These are phyloP conservation scores for Chromis chromis DNA, from an alignment of 2,797 vertebrate species.

Conservation along the genomic window DNA sequence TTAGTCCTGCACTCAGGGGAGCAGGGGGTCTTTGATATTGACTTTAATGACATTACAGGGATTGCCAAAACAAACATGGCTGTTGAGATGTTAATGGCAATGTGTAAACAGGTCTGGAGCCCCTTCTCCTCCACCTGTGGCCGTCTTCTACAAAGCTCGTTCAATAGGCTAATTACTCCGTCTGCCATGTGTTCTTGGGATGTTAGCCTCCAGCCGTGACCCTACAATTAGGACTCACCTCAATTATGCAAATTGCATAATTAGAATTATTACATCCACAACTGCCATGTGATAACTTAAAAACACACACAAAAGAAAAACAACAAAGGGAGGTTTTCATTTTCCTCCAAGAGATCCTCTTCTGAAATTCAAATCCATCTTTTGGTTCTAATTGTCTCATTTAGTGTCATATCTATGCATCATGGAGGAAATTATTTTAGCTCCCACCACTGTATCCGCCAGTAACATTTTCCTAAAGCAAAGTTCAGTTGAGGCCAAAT, in stretches of 20 bases:
- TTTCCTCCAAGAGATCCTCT: not conserved
- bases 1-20: slow-evolving; percentile 29
- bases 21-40: slow-evolving; percentile 55
- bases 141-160: slow-evolving; percentile 27
- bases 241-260: slow-evolving; percentile 18
- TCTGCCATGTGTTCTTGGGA: slow-evolving; percentile 21
- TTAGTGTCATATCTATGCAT: not conserved
- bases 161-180: slow-evolving; percentile 10
- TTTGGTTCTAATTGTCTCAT: not conserved
- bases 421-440: not conserved
- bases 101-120: slow-evolving; percentile 47
- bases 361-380: not conserved
- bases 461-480: slow-evolving; percentile 10
- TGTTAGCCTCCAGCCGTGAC: slow-evolving; percentile 19
- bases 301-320: not conserved
- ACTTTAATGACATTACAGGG: slow-evolving; percentile 61
- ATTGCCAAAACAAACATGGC: slow-evolving; percentile 71
- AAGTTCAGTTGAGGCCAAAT: slow-evolving; percentile 4
- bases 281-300: not conserved
- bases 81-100: slow-evolving; percentile 70
- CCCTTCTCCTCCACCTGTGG: slow-evolving; percentile 43
- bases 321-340: not conserved
- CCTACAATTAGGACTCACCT: slow-evolving; percentile 1
- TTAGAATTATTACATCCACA: slow-evolving; percentile 4
- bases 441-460: slow-evolving; percentile 4